Base-by-base conservation (phyloP, 2,113 vertebrate species). In the Corythoichthys intestinalis region DNA sequence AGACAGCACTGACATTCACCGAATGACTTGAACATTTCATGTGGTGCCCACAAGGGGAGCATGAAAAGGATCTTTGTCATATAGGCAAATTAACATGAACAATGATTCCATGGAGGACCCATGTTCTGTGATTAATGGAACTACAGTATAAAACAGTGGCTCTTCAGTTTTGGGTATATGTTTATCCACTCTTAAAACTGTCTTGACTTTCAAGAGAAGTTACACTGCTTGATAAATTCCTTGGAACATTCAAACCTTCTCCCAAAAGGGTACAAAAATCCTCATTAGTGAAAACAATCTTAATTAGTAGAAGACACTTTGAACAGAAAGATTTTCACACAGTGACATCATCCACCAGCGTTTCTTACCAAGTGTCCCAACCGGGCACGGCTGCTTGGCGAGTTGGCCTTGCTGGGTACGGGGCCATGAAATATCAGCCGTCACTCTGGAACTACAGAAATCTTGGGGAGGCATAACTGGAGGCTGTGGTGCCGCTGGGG, bases 341-440 rank as follows among this genome's bases (percentile, higher is more conserved):
- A 35, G 44, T 47, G 60, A 44, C 60, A 62, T 62, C 39, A 62
- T 62, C 37, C 60, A 9, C 6, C 37, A 10, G 39, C 4, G 38
- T 60, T 72, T 61, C 90, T 88, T 86, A 98, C 97, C 97, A 74
- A 98, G 94, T 0, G 96, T 98, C 67, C 96, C 95, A 1, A 94
- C 78, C 5, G 96, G 97, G 75, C 96, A 99, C 0, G 96, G 97
- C 83, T 96, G 96, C 86, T 96, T 99, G 0, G 96, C 96, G 69
- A 87, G 81, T 79, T 98, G 96, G 46, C 96, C 96, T 84, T 95
- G 96, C 49, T 95, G 94, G 0, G 96, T 98, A 39, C 93, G 93
- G 39, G 96, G 97, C 97, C 97, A 99, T 70, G 93, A 92, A 65
- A 99, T 95, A 56, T 98, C 96, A 0, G 95, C 93, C 5, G 90